Evolutionary conservation across 2,113 vertebrate species (phyloP).

Genomic region (Dasyornis broadbenti): DNA sequence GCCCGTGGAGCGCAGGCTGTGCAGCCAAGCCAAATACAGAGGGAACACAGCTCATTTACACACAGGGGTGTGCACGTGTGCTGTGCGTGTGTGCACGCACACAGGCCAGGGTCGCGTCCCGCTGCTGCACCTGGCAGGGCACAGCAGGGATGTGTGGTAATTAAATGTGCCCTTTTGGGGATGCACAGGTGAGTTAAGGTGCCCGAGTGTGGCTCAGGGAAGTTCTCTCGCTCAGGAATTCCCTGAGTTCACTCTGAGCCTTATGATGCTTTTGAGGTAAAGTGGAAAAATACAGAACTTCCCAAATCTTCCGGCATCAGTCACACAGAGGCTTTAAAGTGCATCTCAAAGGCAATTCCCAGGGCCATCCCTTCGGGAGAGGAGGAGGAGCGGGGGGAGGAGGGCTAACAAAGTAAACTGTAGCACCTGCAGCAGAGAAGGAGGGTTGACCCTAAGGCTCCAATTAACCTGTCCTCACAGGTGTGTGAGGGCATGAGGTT

Average conservation of each 20-base stretch:
- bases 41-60: not conserved
- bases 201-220: accelerated
- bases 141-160: accelerated
- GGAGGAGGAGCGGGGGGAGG: not conserved
- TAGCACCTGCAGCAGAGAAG: not conserved
- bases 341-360: not conserved
- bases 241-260: not conserved
- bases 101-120: accelerated
- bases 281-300: not conserved
- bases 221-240: not conserved
- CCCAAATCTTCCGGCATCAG: not conserved
- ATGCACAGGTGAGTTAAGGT: accelerated
- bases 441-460: not conserved
- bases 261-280: not conserved
- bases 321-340: not conserved
- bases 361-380: not conserved
- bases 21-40: slow-evolving; percentile 61
- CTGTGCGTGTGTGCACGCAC: accelerated
- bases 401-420: not conserved
- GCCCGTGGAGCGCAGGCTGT: slow-evolving; percentile 20
- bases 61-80: not conserved
- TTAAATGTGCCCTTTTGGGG: accelerated
- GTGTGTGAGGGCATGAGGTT: not conserved
- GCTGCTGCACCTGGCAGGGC: accelerated
- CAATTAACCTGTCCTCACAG: not conserved